Conservation (phyloP, 1,140 invertebrate species). For the Drosophila orena region DNA sequence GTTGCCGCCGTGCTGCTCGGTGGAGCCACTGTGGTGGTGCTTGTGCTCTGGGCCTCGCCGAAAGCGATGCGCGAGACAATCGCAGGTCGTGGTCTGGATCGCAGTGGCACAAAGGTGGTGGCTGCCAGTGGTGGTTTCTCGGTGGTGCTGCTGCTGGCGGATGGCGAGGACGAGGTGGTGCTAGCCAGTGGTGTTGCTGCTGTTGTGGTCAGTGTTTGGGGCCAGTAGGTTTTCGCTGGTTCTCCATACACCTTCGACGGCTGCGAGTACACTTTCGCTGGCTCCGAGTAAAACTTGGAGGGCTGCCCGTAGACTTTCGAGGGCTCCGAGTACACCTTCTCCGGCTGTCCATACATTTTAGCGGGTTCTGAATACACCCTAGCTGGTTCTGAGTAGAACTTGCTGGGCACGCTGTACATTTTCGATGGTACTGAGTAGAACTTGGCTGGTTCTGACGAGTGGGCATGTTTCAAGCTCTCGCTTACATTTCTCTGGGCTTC, state of each 20-base stretch:
- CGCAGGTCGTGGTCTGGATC: conserved; percentile 76
- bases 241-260: conserved; percentile 86
- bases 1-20: conserved; percentile 32
- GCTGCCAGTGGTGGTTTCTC: conserved; percentile 29
- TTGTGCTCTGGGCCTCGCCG: conserved; percentile 76
- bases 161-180: conserved; percentile 10
- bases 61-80: conserved; percentile 84
- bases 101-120: conserved; percentile 71
- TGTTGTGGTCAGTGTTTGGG: conserved; percentile 63
- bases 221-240: conserved; percentile 85
- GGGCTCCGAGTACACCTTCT: conserved; percentile 88
- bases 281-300: conserved; percentile 86
- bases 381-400: conserved; percentile 88
- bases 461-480: conserved; percentile 70
- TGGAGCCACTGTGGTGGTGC: conserved; percentile 55
- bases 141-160: conserved; percentile 8
- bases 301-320: conserved; percentile 88
- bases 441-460: conserved; percentile 83
- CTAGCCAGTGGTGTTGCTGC: conserved; percentile 6
- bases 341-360: conserved; percentile 88
- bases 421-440: conserved; percentile 85
- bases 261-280: conserved; percentile 86
- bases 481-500: conserved; percentile 82
- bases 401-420: conserved; percentile 87
- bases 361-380: conserved; percentile 88